Evolutionary conservation across 30 jellyfish, hydroid and myxozoan species (phyloP).

Genomic region (Aurelia sp.): DNA sequence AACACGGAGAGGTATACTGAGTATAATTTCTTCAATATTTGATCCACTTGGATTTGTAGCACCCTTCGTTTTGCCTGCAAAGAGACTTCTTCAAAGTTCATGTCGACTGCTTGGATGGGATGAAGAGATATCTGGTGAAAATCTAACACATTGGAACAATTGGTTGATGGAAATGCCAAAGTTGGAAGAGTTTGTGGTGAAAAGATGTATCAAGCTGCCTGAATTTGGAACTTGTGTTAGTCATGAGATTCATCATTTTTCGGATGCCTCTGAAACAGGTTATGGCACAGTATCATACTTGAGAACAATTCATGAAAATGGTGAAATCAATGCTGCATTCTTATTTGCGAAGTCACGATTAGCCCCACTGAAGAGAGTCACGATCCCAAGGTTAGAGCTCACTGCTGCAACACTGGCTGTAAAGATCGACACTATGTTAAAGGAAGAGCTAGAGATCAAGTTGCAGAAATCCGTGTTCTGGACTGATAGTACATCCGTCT

Average conservation of each 20-base stretch:
- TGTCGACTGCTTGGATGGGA: conserved; percentile 43
- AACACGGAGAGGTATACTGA: conserved; percentile 49
- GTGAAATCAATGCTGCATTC: conserved; percentile 37
- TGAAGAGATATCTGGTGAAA: conserved; percentile 48
- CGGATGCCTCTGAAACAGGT: conserved; percentile 56
- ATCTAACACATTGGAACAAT: conserved; percentile 31
- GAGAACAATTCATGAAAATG: conserved; percentile 31
- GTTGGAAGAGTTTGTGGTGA: conserved; percentile 23
- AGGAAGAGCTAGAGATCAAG: conserved; percentile 52
- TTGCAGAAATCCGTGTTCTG: conserved; percentile 34
- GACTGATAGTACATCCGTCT: conserved; percentile 70
- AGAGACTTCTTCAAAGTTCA: conserved; percentile 51
- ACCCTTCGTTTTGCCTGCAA: conserved; percentile 57
- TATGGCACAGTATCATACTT: conserved; percentile 68
- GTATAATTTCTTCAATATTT: conserved; percentile 47
- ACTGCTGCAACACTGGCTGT: conserved; percentile 75
- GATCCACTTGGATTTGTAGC: conserved; percentile 76
- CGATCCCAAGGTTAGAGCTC: conserved; percentile 72
- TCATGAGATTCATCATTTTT: conserved; percentile 49
- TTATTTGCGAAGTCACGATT: conserved; percentile 52
- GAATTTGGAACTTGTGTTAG: conserved; percentile 9
- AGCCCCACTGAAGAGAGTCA: conserved; percentile 62
- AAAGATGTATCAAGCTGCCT: conserved; percentile 34
- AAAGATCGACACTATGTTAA: conserved; percentile 42
- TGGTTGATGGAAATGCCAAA: conserved; percentile 43